A percentile compares a stretch with the other conserved stretches of the same genome.
phyloP scores from a whole-genome alignment of 2,113 vertebrate species.

The Stigmatopora argus region DNA sequence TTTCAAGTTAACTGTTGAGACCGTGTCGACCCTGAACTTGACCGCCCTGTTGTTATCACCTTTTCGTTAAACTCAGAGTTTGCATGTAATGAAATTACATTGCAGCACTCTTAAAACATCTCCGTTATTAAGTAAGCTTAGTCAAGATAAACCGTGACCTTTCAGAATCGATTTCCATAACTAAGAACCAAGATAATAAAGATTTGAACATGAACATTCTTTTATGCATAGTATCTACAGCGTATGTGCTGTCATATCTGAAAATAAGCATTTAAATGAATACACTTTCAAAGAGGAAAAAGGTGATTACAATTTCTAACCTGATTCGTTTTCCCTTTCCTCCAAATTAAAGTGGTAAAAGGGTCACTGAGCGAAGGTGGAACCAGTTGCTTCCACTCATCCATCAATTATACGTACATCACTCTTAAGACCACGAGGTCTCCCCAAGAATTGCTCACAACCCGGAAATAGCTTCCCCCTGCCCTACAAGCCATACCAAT shows the following conservation, averaged over 20 bases:
- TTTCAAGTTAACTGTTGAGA: neutral
- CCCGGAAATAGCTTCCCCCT: slow-evolving; percentile 49
- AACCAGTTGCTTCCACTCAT: slow-evolving; percentile 43
- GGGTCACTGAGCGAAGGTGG: slow-evolving; percentile 34
- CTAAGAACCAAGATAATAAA: neutral
- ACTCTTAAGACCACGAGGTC: slow-evolving; percentile 36
- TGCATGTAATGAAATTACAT: neutral
- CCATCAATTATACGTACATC: slow-evolving; percentile 63
- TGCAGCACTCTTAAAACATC: neutral
- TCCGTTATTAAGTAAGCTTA: neutral
- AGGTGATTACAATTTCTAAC: slow-evolving; percentile 37
- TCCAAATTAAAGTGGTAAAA: slow-evolving; percentile 43
- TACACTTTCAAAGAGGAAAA: slow-evolving; percentile 26
- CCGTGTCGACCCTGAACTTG: neutral
- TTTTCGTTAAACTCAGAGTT: neutral
- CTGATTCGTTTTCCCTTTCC: slow-evolving; percentile 47
- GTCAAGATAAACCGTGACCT: neutral
- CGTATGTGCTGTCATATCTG: slow-evolving; percentile 17
- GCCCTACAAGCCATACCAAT: slow-evolving; percentile 32
- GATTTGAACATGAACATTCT: slow-evolving; percentile 22
- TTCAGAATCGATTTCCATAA: neutral
- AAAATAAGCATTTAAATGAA: slow-evolving; percentile 33
- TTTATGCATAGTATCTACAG: slow-evolving; percentile 32
- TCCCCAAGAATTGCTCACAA: slow-evolving; percentile 49
- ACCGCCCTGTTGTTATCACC: neutral